Evolutionary conservation across 1,140 invertebrate species (phyloP), one percentile per base, ranked within the genome.

Genomic region (Ladona fulva): DNA sequence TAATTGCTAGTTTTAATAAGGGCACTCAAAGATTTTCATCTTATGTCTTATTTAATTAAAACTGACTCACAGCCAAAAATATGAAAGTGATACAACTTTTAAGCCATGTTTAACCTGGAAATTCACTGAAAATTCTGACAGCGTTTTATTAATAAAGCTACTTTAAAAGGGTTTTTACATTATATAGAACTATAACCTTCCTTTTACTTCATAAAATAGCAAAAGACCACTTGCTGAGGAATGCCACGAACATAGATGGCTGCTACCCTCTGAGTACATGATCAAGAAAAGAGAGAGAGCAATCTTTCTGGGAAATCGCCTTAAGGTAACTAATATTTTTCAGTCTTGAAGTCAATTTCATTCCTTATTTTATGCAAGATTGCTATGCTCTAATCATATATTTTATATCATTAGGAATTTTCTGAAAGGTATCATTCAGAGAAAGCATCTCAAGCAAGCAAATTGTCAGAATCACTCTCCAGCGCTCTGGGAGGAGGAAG

Each of bases 161-260:
- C n/a, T n/a, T n/a, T n/a, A n/a, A n/a, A n/a, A n/a, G n/a, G n/a
- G n/a, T n/a, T n/a, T n/a, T n/a, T n/a, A n/a, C 29, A 37, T 37
- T 37, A 1, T 37, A 37, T 8, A 5, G 29, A 37, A 37, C 8
- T 37, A 37, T 37, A 66, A 52, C n/a, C 3, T 66, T 80, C 79
- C 24, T 77, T 81, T 79, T 81, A 82, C 78, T 80, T 83, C 81
- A 78, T 87, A 88, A n/a, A n/a, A 75, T 81, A 97, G 95, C 80
- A 97, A 98, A 89, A 88, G 97, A 83, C 95, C 97, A 76, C 91
- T 92, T 74, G 91, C 94, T 0, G 96, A 98, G 82, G 97, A 99
- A 85, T 97, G 95, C 82, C 90, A 95, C 81, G 96, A 99, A 83
- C 95, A 99, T 85, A 92, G 96, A 84, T 99, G 97, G 96, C 86